Percentiles rank a stretch among this genome's conserved stretches.
phyloP scores from a whole-genome alignment of 2,888 invertebrate species.

The Ennomos quercinarius region DNA sequence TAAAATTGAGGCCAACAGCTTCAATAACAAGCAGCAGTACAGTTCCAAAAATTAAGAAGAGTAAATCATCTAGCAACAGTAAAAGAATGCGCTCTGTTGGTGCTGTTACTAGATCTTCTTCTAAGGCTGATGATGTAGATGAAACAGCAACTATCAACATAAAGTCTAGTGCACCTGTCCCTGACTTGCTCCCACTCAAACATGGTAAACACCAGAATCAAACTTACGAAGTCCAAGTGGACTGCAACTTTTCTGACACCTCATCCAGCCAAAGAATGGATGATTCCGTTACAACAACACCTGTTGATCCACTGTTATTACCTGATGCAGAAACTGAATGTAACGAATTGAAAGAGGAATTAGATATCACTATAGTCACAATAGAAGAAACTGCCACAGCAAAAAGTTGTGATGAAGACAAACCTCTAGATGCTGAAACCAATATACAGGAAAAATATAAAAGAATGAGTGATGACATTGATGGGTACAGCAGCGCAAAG shows the following conservation, averaged over 20 bases:
- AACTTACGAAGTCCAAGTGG: conserved; percentile 76
- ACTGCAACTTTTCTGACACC: conserved; percentile 78
- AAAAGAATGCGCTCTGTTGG: conserved; percentile 87
- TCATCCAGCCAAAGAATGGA: conserved; percentile 72
- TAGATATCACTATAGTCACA: conserved; percentile 72
- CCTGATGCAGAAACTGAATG: conserved; percentile 71
- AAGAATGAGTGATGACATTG: conserved; percentile 70
- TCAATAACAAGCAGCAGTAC: conserved; percentile 82
- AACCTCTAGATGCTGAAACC: conserved; percentile 58
- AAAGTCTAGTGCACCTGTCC: conserved; percentile 73
- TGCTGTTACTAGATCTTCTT: conserved; percentile 87
- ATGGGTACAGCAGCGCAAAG: conserved; percentile 63
- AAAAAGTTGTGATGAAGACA: conserved; percentile 69
- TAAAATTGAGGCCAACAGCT: conserved; percentile 87
- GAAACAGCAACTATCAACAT: conserved; percentile 53
- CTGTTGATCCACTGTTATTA: conserved; percentile 76
- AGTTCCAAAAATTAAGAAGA: conserved; percentile 81
- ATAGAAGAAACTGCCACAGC: conserved; percentile 69
- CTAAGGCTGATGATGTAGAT: conserved; percentile 78
- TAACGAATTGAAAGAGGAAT: conserved; percentile 69
- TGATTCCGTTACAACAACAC: conserved; percentile 73
- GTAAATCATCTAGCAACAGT: conserved; percentile 78
- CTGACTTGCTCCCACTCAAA: conserved; percentile 77
- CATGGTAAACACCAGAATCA: conserved; percentile 64
- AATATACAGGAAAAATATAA: conserved; percentile 65